These are phyloP conservation scores for Vultur gryphus DNA, from an alignment of 2,797 vertebrate genomes.

Conservation along the genomic window DNA sequence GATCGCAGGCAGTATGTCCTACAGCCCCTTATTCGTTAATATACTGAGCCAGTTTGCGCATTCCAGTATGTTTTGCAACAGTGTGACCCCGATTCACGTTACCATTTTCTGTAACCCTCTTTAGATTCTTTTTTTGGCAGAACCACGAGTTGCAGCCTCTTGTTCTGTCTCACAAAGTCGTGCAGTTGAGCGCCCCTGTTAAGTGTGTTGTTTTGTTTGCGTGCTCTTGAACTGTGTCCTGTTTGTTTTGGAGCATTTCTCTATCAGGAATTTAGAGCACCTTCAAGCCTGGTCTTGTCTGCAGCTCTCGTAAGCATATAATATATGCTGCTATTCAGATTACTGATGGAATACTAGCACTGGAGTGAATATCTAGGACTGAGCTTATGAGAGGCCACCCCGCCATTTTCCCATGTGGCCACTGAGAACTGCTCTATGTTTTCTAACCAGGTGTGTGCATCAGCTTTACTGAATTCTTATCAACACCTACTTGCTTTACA, in stretches of 20 bases:
- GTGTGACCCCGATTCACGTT: accelerated
- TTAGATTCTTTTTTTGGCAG: not conserved
- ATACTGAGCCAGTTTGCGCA: accelerated
- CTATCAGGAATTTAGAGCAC: not conserved
- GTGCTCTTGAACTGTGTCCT: not conserved
- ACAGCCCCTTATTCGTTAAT: accelerated
- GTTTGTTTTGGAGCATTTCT: not conserved
- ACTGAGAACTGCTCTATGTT: not conserved
- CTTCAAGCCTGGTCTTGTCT: not conserved
- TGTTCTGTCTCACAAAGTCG: accelerated
- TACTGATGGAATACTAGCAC: accelerated
- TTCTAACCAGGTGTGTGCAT: not conserved
- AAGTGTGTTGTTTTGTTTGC: not conserved
- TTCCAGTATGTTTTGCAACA: not conserved
- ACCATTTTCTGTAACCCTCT: not conserved
- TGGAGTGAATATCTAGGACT: not conserved
- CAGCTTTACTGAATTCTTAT: not conserved
- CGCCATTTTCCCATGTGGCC: accelerated
- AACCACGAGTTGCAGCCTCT: not conserved
- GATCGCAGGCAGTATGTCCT: accelerated
- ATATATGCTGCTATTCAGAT: accelerated
- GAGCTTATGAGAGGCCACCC: not conserved
- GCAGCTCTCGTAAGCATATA: accelerated
- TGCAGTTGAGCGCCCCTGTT: not conserved
- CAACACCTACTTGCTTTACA: not conserved